Conservation (phyloP, 2,888 invertebrate species). For the Sphaerophoria taeniata region DNA sequence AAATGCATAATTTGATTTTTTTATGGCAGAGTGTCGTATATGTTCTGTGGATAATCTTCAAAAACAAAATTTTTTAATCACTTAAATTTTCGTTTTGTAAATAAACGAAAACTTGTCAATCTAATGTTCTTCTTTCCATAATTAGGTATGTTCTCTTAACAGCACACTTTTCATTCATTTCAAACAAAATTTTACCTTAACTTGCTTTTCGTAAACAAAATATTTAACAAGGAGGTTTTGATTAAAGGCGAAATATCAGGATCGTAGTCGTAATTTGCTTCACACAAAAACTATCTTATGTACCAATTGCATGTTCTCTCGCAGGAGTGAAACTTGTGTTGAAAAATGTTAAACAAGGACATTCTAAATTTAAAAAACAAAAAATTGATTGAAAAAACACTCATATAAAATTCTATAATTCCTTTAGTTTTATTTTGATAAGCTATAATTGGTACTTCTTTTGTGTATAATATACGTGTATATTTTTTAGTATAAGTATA, state of each 20-base stretch:
- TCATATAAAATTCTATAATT: slow-evolving; percentile 40
- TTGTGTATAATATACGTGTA: slow-evolving; percentile 66
- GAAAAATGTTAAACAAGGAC: slow-evolving; percentile 20
- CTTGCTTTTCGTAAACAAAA: slow-evolving; percentile 10
- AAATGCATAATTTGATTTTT: slow-evolving; percentile 52
- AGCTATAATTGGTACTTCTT: slow-evolving; percentile 69
- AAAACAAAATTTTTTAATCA: slow-evolving; percentile 8
- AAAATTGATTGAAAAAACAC: slow-evolving; percentile 7
- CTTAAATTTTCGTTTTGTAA: slow-evolving; percentile 47
- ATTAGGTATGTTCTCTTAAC: slow-evolving; percentile 19
- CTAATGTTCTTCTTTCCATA: slow-evolving; percentile 4
- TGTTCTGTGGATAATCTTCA: slow-evolving; percentile 8
- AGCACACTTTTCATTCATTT: slow-evolving; percentile 19
- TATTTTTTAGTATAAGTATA: slow-evolving; percentile 69
- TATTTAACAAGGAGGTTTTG: neutral
- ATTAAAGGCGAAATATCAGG: slow-evolving; percentile 44
- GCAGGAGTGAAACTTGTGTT: neutral
- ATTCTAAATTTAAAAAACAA: slow-evolving; percentile 13
- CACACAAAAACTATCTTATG: slow-evolving; percentile 23
- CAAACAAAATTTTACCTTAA: slow-evolving; percentile 27
- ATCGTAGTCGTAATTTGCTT: slow-evolving; percentile 3
- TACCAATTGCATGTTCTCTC: slow-evolving; percentile 17
- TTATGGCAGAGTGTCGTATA: slow-evolving; percentile 52
- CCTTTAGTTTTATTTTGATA: slow-evolving; percentile 40
- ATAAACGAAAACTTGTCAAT: slow-evolving; percentile 36